Evolutionary conservation across 2,888 invertebrate genomes (phyloP).

Genomic region (Chymomyza amoena): DNA sequence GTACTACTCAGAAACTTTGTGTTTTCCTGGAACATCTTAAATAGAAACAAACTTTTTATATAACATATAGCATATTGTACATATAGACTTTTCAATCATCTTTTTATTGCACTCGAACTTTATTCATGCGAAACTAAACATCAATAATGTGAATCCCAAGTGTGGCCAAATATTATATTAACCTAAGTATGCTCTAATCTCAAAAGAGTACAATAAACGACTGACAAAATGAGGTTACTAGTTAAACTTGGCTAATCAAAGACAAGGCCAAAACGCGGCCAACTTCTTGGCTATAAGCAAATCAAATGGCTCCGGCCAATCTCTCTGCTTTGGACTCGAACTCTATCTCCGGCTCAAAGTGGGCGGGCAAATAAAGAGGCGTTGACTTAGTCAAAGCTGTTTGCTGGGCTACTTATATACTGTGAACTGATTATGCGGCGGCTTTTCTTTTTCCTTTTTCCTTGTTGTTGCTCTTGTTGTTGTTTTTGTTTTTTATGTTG

Average conservation of each 20-base stretch:
- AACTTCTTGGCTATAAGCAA: background rate
- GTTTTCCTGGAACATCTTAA: background rate
- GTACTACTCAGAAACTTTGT: background rate
- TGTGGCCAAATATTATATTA: background rate
- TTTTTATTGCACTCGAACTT: no score
- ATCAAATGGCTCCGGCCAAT: conserved; percentile 6
- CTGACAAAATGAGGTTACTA: conserved; percentile 12
- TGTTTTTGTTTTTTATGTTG: background rate
- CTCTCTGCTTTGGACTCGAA: no score
- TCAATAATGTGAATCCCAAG: background rate
- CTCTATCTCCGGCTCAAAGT: background rate
- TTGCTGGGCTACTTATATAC: background rate
- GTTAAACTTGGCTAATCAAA: conserved; percentile 20
- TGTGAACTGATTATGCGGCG: conserved; percentile 11
- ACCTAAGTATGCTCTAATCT: background rate
- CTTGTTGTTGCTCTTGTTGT: background rate
- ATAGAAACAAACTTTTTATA: background rate
- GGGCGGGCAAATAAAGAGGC: background rate
- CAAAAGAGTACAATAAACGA: background rate
- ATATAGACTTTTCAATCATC: background rate
- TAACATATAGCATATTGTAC: no score
- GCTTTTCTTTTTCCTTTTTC: background rate
- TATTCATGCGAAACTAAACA: background rate
- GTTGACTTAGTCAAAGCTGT: conserved; percentile 1
- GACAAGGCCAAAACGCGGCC: conserved; percentile 11